Evolutionary conservation across 2,113 vertebrate genomes (phyloP), one percentile per base, ranked within the genome.

Genomic region (Tenrec ecaudatus): DNA sequence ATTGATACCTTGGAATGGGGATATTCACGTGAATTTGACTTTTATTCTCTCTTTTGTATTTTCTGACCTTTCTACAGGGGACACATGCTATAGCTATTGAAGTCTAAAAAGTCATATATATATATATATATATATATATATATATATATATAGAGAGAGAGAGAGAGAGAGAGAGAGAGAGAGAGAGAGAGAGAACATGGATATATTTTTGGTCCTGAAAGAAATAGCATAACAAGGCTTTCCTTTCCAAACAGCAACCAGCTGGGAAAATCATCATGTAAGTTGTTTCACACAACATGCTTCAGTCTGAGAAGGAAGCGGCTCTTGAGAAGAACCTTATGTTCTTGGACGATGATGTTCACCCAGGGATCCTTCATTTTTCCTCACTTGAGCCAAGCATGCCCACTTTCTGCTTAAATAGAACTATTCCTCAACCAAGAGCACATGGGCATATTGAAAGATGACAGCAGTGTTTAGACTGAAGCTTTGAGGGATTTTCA

Each of bases 241-340:
- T 94, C 38, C 40, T 93, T 60, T 86, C 57, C 79, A 66, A 94
- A 47, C 11, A 77, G 29, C 76, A 31, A n/a, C 88, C 90, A 94
- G 95, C 95, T 90, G 90, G 82, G 82, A 94, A 95, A 79, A 75
- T 71, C 90, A 85, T 94, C 88, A 86, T 9, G 40, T 23, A 12
- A 36, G 36, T 43, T 76, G 17, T 93, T 91, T 88, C 66, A 73
- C 58, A 73, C 83, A 69, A 88, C 64, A 57, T 23, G 76, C 62
- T 90, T 92, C 75, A 40, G 71, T 58, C 82, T 86, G 82, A 82
- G 79, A 69, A 93, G 80, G 58, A 57, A 62, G 38, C 17, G 8
- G 0, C 38, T 47, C 43, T 53, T 38, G 64, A 88, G 78, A 85
- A 85, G 75, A n/a, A 3, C 17, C 29, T 80, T 87, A 1, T 36